These are phyloP conservation scores for Odocoileus hemionus DNA, from an alignment of 2,113 vertebrate genomes.

Conservation along the genomic window DNA sequence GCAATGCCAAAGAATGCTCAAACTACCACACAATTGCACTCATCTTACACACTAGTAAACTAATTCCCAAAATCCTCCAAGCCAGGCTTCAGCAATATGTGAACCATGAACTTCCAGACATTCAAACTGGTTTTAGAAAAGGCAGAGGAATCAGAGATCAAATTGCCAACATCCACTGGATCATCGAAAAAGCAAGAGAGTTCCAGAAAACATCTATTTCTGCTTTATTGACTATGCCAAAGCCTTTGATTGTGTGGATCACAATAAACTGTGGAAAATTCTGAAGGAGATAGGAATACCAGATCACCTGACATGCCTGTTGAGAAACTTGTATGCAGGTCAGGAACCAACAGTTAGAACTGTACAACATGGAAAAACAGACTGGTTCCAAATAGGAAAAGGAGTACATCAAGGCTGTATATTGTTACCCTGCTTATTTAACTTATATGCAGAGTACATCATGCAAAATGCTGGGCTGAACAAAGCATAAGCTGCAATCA, in stretches of 20 bases:
- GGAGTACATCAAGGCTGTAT: not conserved
- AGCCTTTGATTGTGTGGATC: not conserved
- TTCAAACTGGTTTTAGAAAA: not conserved
- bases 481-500: not conserved
- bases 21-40: not conserved
- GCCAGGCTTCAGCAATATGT: not conserved
- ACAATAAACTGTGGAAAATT: not conserved
- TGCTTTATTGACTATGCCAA: not conserved
- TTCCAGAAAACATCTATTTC: not conserved
- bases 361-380: not conserved
- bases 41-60: not conserved
- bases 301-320: not conserved
- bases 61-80: not conserved
- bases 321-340: not conserved
- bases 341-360: not conserved
- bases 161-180: not conserved
- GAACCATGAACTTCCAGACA: fast-evolving
- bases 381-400: not conserved
- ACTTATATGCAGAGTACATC: not conserved
- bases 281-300: not conserved
- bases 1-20: not conserved
- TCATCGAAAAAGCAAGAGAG: not conserved
- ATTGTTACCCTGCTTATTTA: not conserved
- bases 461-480: fast-evolving
- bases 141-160: not conserved